A percentile compares a stretch with the other conserved stretches of the same genome.
phyloP scores from a whole-genome alignment of 2,888 invertebrate genomes.

The Perizoma flavofasciatum region DNA sequence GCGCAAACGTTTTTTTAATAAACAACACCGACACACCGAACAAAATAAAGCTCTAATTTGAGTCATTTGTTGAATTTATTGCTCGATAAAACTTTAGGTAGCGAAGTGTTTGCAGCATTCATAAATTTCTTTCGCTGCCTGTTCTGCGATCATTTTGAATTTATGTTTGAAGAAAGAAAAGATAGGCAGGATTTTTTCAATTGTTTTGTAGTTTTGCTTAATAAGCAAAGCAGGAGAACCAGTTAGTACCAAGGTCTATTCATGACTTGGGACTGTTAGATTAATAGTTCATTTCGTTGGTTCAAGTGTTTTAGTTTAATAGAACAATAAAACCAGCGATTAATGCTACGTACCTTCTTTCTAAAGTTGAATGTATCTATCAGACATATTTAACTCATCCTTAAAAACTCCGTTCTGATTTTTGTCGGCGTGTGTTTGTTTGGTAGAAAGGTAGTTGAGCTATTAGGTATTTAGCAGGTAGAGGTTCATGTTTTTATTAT shows the following conservation, averaged over 20 bases:
- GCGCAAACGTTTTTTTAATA: constrained; percentile 50
- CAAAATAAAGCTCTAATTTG: constrained; percentile 46
- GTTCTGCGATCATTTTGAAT: constrained; percentile 31
- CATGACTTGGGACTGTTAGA: no score
- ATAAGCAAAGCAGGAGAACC: no score
- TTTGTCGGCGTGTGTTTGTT: not conserved
- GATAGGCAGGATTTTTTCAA: not conserved
- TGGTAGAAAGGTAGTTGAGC: no score
- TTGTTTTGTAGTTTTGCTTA: no score
- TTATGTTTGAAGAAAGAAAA: constrained; percentile 29
- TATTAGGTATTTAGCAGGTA: no score
- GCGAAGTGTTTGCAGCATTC: constrained; percentile 34
- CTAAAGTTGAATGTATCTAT: no score
- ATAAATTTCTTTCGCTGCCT: constrained; percentile 33
- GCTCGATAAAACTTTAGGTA: constrained; percentile 37
- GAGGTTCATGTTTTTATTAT: no score
- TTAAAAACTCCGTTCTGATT: constrained; percentile 2
- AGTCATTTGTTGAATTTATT: constrained; percentile 45
- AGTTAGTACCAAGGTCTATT: no score
- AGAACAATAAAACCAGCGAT: no score
- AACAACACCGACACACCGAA: constrained; percentile 43
- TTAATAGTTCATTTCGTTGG: no score
- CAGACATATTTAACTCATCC: constrained; percentile 21
- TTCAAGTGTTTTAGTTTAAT: no score
- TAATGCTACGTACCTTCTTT: no score